Evolutionary conservation across 2,888 invertebrate genomes (phyloP).

Genomic region (Scaptodrosophila latifasciaeformis): DNA sequence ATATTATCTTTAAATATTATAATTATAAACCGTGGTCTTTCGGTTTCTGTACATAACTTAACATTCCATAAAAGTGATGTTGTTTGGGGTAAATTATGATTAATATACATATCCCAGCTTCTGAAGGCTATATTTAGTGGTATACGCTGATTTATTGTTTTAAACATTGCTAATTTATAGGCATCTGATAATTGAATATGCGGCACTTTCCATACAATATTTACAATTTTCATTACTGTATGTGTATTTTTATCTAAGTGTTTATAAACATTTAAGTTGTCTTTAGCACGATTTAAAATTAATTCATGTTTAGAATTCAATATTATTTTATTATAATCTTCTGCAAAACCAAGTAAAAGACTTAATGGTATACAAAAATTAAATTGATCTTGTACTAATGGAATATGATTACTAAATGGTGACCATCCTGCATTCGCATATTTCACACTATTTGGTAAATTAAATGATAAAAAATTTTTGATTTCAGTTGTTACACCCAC

Average conservation of each 20-base stretch:
- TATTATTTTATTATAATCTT: constrained; percentile 70
- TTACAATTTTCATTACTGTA: background rate
- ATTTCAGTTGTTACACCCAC: constrained; percentile 47
- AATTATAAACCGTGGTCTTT: no score
- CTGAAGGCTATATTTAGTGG: background rate
- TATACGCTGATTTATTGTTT: background rate
- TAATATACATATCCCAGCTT: no score
- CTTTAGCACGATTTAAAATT: constrained; percentile 23
- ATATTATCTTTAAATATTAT: no score
- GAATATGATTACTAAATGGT: background rate
- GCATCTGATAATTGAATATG: background rate
- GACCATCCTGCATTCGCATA: background rate
- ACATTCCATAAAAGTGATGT: no score
- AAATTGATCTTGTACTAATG: constrained; percentile 6
- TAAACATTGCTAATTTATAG: background rate
- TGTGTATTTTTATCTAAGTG: background rate
- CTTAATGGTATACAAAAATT: constrained; percentile 61
- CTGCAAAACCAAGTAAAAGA: constrained; percentile 63
- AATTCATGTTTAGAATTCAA: constrained; percentile 71
- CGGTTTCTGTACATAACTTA: no score
- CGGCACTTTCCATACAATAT: background rate
- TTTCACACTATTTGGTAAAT: constrained; percentile 25
- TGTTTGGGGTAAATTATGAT: no score
- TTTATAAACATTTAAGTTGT: constrained; percentile 4
- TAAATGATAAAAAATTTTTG: constrained; percentile 52